A percentile compares a stretch with the other conserved stretches of the same genome.
phyloP scores from a whole-genome alignment of 2,797 vertebrate species.

The Echeneis naucrates region DNA sequence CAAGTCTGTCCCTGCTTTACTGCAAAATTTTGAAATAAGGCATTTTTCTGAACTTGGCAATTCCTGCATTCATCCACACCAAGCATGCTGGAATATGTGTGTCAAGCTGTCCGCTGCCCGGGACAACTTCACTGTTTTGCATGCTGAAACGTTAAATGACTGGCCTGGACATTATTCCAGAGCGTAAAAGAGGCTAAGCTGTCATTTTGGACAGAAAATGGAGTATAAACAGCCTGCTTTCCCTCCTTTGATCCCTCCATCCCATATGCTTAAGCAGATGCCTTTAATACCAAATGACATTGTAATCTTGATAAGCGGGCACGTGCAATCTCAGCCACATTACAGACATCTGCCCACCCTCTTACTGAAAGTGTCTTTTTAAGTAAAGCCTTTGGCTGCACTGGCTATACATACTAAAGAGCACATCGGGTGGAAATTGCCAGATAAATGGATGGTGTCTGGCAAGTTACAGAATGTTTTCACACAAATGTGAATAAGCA shows the following conservation, averaged over 20 bases:
- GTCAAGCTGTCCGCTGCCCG: neutral
- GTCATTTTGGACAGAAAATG: slow-evolving; percentile 55
- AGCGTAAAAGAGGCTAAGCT: slow-evolving; percentile 55
- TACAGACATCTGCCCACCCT: slow-evolving; percentile 52
- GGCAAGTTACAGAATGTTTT: neutral
- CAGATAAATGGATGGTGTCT: slow-evolving; percentile 1
- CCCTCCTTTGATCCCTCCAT: slow-evolving; percentile 49
- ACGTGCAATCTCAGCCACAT: slow-evolving; percentile 54
- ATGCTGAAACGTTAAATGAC: slow-evolving; percentile 38
- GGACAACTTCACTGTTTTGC: slow-evolving; percentile 33
- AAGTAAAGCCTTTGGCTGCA: slow-evolving; percentile 15
- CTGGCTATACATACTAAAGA: neutral
- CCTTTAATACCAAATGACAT: slow-evolving; percentile 59
- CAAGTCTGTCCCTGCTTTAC: neutral
- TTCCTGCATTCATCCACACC: slow-evolving; percentile 38
- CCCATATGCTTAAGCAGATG: slow-evolving; percentile 56
- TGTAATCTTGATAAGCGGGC: slow-evolving; percentile 60
- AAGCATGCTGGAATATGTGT: slow-evolving; percentile 1
- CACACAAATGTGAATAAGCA: neutral
- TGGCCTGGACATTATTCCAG: slow-evolving; percentile 45
- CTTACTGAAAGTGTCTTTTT: slow-evolving; percentile 22
- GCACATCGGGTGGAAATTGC: neutral
- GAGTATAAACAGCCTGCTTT: slow-evolving; percentile 46
- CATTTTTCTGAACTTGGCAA: slow-evolving; percentile 11
- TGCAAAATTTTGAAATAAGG: neutral